Evolutionary conservation across 92 coral and sea anemone genomes (phyloP), one percentile per base, ranked within the genome.

Genomic region (Actinostola sp.): DNA sequence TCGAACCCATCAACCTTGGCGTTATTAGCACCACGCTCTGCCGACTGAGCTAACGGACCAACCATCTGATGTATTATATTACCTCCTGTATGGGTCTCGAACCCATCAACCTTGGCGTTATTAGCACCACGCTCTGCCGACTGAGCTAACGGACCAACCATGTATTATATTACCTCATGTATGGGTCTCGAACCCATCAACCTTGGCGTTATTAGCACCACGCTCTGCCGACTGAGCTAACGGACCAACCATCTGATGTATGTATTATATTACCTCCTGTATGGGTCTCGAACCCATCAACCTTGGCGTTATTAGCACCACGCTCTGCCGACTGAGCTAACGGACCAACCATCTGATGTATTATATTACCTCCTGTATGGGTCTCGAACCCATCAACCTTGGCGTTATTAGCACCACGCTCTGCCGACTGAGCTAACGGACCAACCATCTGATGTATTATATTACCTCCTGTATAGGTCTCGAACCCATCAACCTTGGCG

Each of bases 51-150:
- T 87, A 87, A 90, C 89, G 95, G 95, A 73, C 92, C 89, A n/a
- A n/a, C n/a, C n/a, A n/a, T n/a, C n/a, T n/a, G n/a, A n/a, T n/a
- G n/a, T n/a, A n/a, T n/a, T n/a, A n/a, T n/a, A n/a, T n/a, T n/a
- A n/a, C n/a, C n/a, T n/a, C n/a, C n/a, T n/a, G n/a, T n/a, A n/a
- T n/a, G n/a, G n/a, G n/a, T n/a, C n/a, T n/a, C n/a, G n/a, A n/a
- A n/a, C n/a, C n/a, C n/a, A n/a, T n/a, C n/a, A n/a, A 76, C 97
- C 97, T 81, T 91, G 82, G 97, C 97, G 90, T 84, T 88, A 91
- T 91, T 84, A 84, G 97, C 90, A 87, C 86, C 97, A 87, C 88
- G 90, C 90, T 91, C 97, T 91, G 90, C 93, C 90, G 88, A 91
- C 93, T 91, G 93, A 91, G 93, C 97, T 88, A 88, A 91, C 89